Base-by-base conservation (phyloP, 1,140 invertebrate species). In the Trichoplusia ni region DNA sequence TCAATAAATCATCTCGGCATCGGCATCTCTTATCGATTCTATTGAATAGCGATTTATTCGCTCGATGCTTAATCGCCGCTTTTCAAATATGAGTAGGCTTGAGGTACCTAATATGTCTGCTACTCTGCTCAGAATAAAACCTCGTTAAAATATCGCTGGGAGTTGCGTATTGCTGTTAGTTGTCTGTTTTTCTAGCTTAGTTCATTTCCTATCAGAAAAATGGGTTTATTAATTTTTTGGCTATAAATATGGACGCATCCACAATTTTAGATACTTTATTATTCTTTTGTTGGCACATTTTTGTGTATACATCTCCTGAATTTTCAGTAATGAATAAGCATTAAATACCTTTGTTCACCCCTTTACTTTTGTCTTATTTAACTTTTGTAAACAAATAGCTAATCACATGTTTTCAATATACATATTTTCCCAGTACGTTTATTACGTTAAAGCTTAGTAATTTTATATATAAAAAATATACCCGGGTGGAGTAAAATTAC, bases 1-100 rank as follows among this genome's bases (percentile, higher is more conserved):
- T 82, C 81, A 80, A 86, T 86, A 86, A 86, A 86, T 86, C 83
- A 86, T 86, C 75, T 75, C 72, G 31, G 60, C 67, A 68, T 75
- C 71, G 72, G 71, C 73, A 72, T 84, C 79, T 81, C 77, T 79
- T 71, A 73, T 78, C 75, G 82, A 78, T 79, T 82, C 73, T 71
- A 82, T 80, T 86, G 62, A 81, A 82, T 77, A 81, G 73, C 69
- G 71, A 82, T 82, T 82, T 79, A 84, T 75, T 73, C 73, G 47
- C 38, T 46, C 11, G 51, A 64, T 40, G 58, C 71, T 75, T 71
- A 63, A 74, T 71, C 65, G 68, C 64, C 27, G 66, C 67, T 81
- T 69, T 72, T 66, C 61, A 63, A 64, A 51, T 73, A 69, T 67
- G 67, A 70, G 65, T 67, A 53, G 64, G 62, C 61, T 66, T 63